Conservation (phyloP, 2,888 invertebrate genomes). For the Drosophila helvetica region DNA sequence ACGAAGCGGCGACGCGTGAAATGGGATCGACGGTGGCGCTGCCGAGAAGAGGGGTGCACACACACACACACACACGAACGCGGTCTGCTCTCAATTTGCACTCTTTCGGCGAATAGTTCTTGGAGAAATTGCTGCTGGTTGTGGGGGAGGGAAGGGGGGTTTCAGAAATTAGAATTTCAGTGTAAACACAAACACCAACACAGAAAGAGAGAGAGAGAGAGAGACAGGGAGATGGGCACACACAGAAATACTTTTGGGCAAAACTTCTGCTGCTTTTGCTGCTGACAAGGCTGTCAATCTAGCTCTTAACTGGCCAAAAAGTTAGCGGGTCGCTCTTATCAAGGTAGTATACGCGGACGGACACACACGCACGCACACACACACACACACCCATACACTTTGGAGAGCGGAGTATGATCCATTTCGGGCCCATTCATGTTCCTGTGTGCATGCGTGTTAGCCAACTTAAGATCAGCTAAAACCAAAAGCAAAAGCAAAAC, state of each 20-base stretch:
- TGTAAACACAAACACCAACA: neutral
- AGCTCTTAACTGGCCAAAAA: neutral
- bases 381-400: neutral
- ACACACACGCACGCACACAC: slow-evolving; percentile 12
- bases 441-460: slow-evolving; percentile 26
- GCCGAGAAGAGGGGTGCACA: slow-evolving; percentile 3
- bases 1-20: slow-evolving; percentile 60
- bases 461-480: slow-evolving; percentile 24
- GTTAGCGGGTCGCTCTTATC: neutral
- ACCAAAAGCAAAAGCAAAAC: neutral
- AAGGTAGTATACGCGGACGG: neutral
- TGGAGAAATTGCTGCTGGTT: slow-evolving; percentile 10
- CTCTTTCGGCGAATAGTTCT: neutral
- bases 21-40: slow-evolving; percentile 45
- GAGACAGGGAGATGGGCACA: neutral
- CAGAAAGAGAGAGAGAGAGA: neutral
- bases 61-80: neutral
- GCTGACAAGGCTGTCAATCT: neutral
- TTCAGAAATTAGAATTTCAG: neutral
- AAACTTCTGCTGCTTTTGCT: neutral
- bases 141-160: neutral
- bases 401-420: slow-evolving; percentile 11
- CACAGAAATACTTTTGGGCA: neutral
- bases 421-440: slow-evolving; percentile 3
- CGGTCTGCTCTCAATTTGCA: slow-evolving; percentile 12